These are phyloP conservation scores for Heterodera filipjevi DNA, from an alignment of 2,888 invertebrate species.

Conservation along the genomic window DNA sequence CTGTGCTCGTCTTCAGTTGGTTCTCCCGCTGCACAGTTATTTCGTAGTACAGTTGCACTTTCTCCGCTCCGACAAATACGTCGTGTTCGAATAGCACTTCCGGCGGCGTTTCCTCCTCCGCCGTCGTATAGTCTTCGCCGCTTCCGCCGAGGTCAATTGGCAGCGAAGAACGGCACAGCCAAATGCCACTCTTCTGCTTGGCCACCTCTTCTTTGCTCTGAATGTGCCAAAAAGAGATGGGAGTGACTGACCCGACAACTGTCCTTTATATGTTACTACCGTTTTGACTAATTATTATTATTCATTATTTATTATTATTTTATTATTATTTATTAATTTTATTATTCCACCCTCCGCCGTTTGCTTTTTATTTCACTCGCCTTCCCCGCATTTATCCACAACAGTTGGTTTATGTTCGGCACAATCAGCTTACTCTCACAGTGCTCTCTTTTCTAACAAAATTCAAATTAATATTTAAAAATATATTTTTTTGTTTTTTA, in stretches of 20 bases:
- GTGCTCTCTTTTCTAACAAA: neutral
- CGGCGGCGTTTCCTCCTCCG: conserved; percentile 45
- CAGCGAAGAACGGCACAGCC: conserved; percentile 6
- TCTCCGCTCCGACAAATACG: conserved; percentile 53
- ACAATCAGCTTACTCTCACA: conserved; percentile 11
- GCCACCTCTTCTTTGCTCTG: conserved; percentile 10
- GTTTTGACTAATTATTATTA: too few species aligned
- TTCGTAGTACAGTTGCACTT: conserved; percentile 47
- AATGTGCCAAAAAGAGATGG: neutral
- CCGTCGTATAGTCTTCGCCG: neutral
- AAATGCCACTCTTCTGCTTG: neutral
- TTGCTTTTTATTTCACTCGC: neutral
- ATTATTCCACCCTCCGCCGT: neutral
- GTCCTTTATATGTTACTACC: too few species aligned
- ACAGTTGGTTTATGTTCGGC: neutral
- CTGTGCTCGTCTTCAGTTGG: conserved; percentile 41
- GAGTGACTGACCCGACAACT: too few species aligned
- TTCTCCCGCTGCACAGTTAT: conserved; percentile 47
- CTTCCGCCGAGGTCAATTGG: neutral
- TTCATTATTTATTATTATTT: neutral
- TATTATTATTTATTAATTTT: too few species aligned
- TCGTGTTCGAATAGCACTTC: conserved; percentile 60
- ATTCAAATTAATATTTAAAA: too few species aligned
- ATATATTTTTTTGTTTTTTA: neutral
- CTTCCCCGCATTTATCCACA: conserved; percentile 25